Conservation (phyloP, 2,113 vertebrate species). For the Ahaetulla prasina region DNA sequence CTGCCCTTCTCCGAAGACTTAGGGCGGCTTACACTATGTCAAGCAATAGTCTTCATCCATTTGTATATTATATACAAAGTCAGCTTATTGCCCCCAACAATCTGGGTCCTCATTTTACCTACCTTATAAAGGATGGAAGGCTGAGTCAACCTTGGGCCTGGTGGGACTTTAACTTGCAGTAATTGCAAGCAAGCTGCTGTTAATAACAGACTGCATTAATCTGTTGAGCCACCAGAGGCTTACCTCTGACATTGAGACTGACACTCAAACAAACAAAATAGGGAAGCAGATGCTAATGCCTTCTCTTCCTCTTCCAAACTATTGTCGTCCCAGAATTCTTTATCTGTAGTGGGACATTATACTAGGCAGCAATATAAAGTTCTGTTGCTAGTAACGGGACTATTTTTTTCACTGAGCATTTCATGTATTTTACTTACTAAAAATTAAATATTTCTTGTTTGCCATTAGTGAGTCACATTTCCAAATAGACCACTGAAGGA, state of each 20-base stretch:
- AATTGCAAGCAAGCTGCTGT: too few species aligned
- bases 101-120: too few species aligned
- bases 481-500: not conserved
- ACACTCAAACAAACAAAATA: not conserved
- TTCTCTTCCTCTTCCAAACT: not conserved
- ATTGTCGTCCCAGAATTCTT: not conserved
- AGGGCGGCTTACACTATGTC: too few species aligned
- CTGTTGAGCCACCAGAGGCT: too few species aligned
- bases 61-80: too few species aligned
- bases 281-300: not conserved
- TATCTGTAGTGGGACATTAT: not conserved
- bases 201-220: too few species aligned
- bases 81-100: too few species aligned
- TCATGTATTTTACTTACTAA: not conserved
- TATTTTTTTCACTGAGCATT: not conserved
- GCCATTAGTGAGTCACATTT: not conserved
- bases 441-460: not conserved
- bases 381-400: not conserved
- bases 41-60: too few species aligned
- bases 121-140: too few species aligned
- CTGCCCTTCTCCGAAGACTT: too few species aligned
- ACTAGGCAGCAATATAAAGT: not conserved
- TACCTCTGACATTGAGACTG: not conserved
- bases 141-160: too few species aligned
- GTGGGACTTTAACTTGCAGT: too few species aligned